Conservation (phyloP, 2,797 vertebrate species). For the Orientallactaga sibirica region DNA sequence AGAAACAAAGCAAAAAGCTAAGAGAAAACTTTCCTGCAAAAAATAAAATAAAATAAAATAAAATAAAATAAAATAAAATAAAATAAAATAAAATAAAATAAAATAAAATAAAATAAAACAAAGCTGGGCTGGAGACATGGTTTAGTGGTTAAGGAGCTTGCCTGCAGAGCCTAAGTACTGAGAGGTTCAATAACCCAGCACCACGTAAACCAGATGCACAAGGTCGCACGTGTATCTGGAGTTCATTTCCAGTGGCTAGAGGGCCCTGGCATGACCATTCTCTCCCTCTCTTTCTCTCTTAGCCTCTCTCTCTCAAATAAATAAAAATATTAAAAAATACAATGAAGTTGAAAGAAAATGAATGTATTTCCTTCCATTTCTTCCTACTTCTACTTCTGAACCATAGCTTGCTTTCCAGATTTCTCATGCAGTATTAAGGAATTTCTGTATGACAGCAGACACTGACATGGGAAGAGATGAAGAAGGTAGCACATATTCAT, state of each 20-base stretch:
- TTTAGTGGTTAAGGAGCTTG: too few relatives aligned
- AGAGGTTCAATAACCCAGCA: too few relatives aligned
- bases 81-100: not conserved
- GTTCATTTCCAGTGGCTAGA: too few relatives aligned
- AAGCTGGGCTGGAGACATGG: too few relatives aligned
- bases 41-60: not conserved
- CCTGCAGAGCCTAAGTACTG: too few relatives aligned
- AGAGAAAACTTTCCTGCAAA: slow-evolving; percentile 43
- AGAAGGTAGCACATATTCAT: not conserved
- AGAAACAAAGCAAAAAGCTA: slow-evolving; percentile 33
- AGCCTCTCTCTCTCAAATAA: not conserved
- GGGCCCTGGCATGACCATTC: too few relatives aligned
- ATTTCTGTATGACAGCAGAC: not conserved
- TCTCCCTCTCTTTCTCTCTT: too few relatives aligned
- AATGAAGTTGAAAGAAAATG: slow-evolving; percentile 50
- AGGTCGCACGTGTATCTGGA: too few relatives aligned
- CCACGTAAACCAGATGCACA: too few relatives aligned
- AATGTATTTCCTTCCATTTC: not conserved
- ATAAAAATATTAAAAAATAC: not conserved
- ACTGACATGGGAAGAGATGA: not conserved
- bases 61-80: too few relatives aligned
- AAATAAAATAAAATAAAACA: too few relatives aligned
- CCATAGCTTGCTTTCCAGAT: not conserved
- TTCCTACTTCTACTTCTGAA: slow-evolving; percentile 46
- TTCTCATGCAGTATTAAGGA: not conserved